Evolutionary conservation across 2,888 invertebrate genomes (phyloP), one percentile per base, ranked within the genome.

Genomic region (Drosophila paramelanica): DNA sequence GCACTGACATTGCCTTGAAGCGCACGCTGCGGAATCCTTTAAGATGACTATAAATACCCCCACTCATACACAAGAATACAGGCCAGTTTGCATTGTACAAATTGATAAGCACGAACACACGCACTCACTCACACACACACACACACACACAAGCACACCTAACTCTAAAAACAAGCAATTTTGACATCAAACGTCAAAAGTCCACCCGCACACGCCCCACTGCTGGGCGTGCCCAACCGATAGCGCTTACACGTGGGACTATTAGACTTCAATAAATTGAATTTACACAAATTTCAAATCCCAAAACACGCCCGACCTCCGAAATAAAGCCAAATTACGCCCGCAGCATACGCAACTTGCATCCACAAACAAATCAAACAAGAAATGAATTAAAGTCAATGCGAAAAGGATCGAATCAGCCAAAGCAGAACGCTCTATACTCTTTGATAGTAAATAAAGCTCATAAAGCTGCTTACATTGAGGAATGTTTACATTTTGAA

Each of bases 241-340:
- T 73, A 59, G 70, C 68, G 69, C 55, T 47, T 60, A 75, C 88
- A 67, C 80, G 67, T 71, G 81, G 72, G 84, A 77, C 88, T 85
- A 88, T 83, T 86, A 82, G 81, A 86, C 84, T 86, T 86, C 87
- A 84, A 86, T 86, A 86, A 86, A 88, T 86, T 86, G 84, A 86
- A 86, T 88, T 88, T 86, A 79, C 87, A 79, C 87, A 88, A 86
- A 88, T 88, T 88, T 86, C 69, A 77, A 77, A 77, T 76, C 77
- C 71, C 67, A 64, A 65, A 71, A 80, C 81, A 71, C 60, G 60
- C 67, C 74, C 71, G 33, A 36, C 59, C 62, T 53, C 49, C 25
- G 45, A 56, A 46, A 62, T 62, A 58, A 64, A 60, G 46, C 39
- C 47, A 58, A 62, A 55, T 52, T 60, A 67, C 67, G 82, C 88